phyloP scores from a whole-genome alignment of 2,888 invertebrate species.

The Ephialtes manifestator region DNA sequence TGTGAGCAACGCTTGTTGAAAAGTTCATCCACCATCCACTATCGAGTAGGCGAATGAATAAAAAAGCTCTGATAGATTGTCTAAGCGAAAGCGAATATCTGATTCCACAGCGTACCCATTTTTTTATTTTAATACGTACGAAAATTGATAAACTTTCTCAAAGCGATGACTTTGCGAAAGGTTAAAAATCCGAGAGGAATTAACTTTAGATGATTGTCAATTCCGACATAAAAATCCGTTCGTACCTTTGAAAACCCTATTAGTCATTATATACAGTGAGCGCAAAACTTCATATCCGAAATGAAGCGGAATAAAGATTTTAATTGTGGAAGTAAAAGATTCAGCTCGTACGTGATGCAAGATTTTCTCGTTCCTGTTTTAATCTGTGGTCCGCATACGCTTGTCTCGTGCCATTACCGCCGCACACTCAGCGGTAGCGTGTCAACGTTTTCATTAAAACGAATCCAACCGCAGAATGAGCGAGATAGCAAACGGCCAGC shows the following conservation, averaged over 20 bases:
- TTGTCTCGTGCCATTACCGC: conserved; percentile 18
- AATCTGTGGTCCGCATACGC: conserved; percentile 18
- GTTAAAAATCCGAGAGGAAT: no score
- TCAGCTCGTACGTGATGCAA: background rate
- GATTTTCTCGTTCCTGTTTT: conserved; percentile 26
- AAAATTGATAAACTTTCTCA: no score
- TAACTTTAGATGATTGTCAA: no score
- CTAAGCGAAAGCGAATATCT: conserved; percentile 9
- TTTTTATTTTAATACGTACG: no score
- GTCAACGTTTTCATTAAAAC: conserved; percentile 64
- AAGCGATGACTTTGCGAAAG: no score
- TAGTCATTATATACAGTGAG: background rate
- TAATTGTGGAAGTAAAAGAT: background rate
- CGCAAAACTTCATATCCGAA: background rate
- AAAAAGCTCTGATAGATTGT: conserved; percentile 27
- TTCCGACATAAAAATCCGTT: no score
- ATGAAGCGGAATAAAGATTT: background rate
- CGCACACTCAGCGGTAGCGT: conserved; percentile 21
- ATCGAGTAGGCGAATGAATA: conserved; percentile 11
- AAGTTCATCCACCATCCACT: conserved; percentile 15
- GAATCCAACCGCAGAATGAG: conserved; percentile 49
- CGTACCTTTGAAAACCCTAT: no score
- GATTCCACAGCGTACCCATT: conserved; percentile 19
- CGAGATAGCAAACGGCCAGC: conserved; percentile 12
- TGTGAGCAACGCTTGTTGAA: conserved; percentile 5